These are phyloP conservation scores for Cynaeus angustus DNA, from an alignment of 2,888 invertebrate genomes.

Conservation along the genomic window DNA sequence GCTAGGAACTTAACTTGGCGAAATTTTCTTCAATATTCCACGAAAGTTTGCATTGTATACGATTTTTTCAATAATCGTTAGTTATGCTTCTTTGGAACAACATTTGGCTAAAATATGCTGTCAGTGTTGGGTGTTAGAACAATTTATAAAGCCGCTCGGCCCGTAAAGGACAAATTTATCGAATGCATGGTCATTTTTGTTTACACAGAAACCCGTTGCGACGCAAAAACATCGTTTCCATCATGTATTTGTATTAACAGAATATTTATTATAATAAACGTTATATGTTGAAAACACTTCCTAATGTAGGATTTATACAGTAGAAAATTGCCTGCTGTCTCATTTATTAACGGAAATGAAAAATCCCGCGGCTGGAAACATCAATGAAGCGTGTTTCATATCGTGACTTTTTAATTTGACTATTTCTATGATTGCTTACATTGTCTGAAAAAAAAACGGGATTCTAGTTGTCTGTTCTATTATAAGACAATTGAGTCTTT, in stretches of 20 bases:
- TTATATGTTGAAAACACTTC: conserved; percentile 12
- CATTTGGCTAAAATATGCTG: no score
- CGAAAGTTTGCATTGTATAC: no score
- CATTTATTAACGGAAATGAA: conserved; percentile 33
- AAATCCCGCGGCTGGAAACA: conserved; percentile 6
- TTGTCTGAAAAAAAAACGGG: no score
- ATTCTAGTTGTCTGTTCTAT: no score
- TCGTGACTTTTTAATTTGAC: no score
- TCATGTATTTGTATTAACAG: not conserved
- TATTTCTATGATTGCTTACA: no score
- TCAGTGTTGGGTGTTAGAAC: no score
- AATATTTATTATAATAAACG: conserved; percentile 14
- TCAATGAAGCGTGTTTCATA: not conserved
- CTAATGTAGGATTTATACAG: conserved; percentile 23
- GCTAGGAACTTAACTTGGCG: not conserved
- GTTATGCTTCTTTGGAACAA: no score
- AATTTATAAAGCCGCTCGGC: no score
- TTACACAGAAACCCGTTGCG: not conserved
- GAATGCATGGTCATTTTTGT: not conserved
- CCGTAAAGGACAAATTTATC: no score
- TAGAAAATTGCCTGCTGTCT: conserved; percentile 25
- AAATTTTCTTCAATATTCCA: not conserved
- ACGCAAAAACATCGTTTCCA: not conserved
- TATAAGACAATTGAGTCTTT: no score
- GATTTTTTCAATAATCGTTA: no score